phyloP scores from a whole-genome alignment of 2,113 vertebrate genomes.

The Eptesicus fuscus region DNA sequence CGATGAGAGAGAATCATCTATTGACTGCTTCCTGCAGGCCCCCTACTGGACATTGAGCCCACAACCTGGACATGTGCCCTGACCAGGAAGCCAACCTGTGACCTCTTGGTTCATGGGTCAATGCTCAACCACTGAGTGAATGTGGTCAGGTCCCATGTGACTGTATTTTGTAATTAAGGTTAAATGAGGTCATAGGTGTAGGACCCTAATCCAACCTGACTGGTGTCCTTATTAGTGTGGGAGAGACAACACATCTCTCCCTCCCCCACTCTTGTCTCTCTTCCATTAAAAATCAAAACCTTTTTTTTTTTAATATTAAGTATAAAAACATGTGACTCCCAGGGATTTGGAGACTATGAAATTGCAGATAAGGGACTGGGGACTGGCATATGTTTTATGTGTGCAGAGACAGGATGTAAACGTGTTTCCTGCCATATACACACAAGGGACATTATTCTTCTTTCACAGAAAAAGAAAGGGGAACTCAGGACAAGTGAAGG shows the following conservation, averaged over 20 bases:
- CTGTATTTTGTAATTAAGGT: not conserved
- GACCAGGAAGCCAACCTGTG: no score
- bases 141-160: not conserved
- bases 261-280: no score
- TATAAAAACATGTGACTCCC: not conserved
- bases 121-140: no score
- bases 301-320: no score
- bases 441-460: not conserved
- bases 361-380: not conserved
- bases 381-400: accelerated
- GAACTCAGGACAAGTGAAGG: not conserved
- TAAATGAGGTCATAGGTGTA: not conserved
- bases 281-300: no score
- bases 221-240: not conserved
- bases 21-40: no score
- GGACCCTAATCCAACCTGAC: not conserved
- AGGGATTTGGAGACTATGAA: not conserved
- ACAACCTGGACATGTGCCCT: no score
- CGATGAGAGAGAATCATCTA: no score
- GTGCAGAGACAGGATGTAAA: no score
- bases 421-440: no score
- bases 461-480: not conserved
- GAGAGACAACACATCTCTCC: not conserved
- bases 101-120: no score
- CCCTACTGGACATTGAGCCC: no score